Percentiles rank a stretch among this genome's conserved stretches.
Evolutionary conservation across 2,113 vertebrate species (phyloP).

Genomic region (Falco punctatus): DNA sequence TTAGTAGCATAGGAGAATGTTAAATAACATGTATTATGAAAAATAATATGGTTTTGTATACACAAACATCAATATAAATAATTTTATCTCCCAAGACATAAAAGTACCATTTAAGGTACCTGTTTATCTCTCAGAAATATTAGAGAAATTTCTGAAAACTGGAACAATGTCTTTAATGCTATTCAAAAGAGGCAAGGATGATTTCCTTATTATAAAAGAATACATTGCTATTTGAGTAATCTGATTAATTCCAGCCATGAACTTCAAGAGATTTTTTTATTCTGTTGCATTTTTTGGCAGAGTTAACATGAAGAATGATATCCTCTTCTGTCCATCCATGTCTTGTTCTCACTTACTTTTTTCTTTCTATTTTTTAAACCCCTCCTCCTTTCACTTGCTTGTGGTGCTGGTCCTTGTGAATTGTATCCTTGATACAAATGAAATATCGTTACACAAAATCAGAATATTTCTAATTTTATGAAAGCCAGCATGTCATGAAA

Average conservation of each 20-base stretch:
- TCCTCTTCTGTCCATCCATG: background rate
- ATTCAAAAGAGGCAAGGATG: background rate
- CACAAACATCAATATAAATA: background rate
- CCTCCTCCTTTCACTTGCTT: background rate
- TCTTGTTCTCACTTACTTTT: background rate
- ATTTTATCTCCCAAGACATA: background rate
- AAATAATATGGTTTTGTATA: background rate
- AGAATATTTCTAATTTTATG: background rate
- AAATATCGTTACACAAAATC: background rate
- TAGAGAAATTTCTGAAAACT: background rate
- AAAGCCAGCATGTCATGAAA: background rate
- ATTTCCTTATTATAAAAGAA: background rate
- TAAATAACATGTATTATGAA: background rate
- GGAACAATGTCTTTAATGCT: background rate
- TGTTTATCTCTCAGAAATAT: background rate
- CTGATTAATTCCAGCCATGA: background rate
- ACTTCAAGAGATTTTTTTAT: background rate
- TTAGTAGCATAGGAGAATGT: background rate
- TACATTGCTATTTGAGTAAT: background rate
- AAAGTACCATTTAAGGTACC: background rate
- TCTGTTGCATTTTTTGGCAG: background rate
- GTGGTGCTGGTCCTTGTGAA: background rate
- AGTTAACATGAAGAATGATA: background rate
- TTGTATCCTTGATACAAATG: fast-evolving
- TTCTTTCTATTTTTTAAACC: background rate